These are phyloP conservation scores for Adelphocoris suturalis DNA, from an alignment of 2,888 invertebrate species.

Conservation along the genomic window DNA sequence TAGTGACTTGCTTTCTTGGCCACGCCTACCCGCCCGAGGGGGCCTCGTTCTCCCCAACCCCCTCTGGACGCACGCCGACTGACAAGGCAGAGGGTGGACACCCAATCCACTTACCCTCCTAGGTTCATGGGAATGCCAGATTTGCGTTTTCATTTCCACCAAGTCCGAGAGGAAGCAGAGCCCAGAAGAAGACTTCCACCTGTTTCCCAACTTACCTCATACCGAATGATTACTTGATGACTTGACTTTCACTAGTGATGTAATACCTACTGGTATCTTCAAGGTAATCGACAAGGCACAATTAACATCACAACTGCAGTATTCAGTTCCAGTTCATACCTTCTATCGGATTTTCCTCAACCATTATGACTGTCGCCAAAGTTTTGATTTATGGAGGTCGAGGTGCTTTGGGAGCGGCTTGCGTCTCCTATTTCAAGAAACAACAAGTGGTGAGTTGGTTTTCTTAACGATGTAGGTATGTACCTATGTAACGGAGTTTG, in stretches of 20 bases:
- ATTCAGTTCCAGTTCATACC: background rate
- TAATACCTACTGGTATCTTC: background rate
- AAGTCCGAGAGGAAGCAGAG: no score
- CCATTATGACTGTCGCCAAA: conserved; percentile 80
- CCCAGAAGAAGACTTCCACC: no score
- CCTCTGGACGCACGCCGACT: no score
- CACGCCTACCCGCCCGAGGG: no score
- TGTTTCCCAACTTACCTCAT: background rate
- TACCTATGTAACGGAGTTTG: background rate
- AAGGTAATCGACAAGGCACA: background rate
- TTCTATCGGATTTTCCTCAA: background rate
- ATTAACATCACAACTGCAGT: background rate
- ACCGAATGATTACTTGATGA: background rate
- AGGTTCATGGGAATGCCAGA: background rate
- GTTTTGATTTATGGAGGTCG: conserved; percentile 96
- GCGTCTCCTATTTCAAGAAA: conserved; percentile 92
- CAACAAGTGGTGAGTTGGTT: conserved; percentile 88
- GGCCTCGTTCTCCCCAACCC: no score
- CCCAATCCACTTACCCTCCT: no score
- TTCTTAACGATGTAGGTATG: background rate
- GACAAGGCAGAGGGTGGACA: no score
- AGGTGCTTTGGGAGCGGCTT: conserved; percentile 94
- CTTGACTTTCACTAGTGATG: background rate
- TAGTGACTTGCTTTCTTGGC: no score
- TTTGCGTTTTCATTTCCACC: no score